These are phyloP conservation scores for Zophobas morio DNA, from an alignment of 1,140 invertebrate genomes.

Conservation along the genomic window DNA sequence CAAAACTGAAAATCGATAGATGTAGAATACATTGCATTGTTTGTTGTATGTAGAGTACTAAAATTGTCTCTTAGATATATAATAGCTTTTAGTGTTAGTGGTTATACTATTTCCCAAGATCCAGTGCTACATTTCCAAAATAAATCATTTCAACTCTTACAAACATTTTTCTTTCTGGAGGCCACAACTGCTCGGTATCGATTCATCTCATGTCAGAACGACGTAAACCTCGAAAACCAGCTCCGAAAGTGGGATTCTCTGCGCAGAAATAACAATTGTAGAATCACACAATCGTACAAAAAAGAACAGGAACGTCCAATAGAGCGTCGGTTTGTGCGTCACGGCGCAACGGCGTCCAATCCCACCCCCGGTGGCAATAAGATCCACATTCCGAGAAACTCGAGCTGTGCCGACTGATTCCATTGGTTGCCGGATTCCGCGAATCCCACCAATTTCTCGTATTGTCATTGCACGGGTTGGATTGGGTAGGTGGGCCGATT, in stretches of 20 bases:
- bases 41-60: no score
- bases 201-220: slow-evolving; percentile 22
- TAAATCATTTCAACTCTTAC: no score
- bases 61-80: no score
- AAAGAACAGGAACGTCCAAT: slow-evolving; percentile 57
- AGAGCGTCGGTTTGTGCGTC: slow-evolving; percentile 54
- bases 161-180: not conserved
- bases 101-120: no score
- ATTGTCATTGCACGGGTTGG: slow-evolving; percentile 62
- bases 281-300: slow-evolving; percentile 62
- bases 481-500: slow-evolving; percentile 50
- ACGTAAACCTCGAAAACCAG: slow-evolving; percentile 21
- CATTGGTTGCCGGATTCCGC: slow-evolving; percentile 60
- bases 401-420: slow-evolving; percentile 58
- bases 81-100: no score
- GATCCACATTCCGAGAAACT: slow-evolving; percentile 63
- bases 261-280: slow-evolving; percentile 62
- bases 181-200: slow-evolving; percentile 4
- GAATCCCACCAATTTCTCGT: slow-evolving; percentile 63
- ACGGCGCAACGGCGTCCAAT: slow-evolving; percentile 56
- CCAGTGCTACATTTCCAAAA: no score
- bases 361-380: slow-evolving; percentile 59
- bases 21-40: no score
- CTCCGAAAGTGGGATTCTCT: slow-evolving; percentile 47
- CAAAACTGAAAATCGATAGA: no score